phyloP scores from a whole-genome alignment of 2,113 vertebrate species.

The Neolamprologus longior region DNA sequence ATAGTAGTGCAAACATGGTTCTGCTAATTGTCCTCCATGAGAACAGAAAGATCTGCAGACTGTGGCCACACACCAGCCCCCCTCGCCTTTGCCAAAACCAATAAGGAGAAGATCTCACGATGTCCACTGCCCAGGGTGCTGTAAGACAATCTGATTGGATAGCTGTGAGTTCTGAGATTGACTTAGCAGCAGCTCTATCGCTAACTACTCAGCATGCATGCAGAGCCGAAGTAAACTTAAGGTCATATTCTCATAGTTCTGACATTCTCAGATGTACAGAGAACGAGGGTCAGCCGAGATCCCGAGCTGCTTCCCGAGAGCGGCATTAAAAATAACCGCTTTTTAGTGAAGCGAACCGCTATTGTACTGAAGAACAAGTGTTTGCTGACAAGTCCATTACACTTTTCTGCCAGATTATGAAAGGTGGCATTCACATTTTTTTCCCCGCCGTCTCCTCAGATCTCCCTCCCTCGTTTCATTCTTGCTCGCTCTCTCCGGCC shows the following conservation, averaged over 20 bases:
- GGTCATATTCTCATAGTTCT: conserved; percentile 38
- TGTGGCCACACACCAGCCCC: conserved; percentile 29
- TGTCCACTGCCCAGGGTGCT: conserved; percentile 53
- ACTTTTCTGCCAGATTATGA: conserved; percentile 47
- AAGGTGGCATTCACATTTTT: conserved; percentile 63
- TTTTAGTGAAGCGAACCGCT: conserved; percentile 20
- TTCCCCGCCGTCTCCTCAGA: conserved; percentile 50
- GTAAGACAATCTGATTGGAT: conserved; percentile 66
- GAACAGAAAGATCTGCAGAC: neutral
- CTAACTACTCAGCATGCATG: conserved; percentile 14
- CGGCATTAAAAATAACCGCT: conserved; percentile 4
- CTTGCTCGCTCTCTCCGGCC: conserved; percentile 17
- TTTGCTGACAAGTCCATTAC: conserved; percentile 54
- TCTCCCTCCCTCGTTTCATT: conserved; percentile 50
- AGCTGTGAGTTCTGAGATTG: conserved; percentile 54
- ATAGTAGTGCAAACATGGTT: neutral
- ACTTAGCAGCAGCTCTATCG: conserved; percentile 33
- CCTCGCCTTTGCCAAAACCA: conserved; percentile 40
- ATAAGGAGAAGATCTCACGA: conserved; percentile 47
- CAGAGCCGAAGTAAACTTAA: conserved; percentile 26
- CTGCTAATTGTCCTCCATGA: neutral
- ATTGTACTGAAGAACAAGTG: conserved; percentile 48
- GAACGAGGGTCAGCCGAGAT: neutral
- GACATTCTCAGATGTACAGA: conserved; percentile 1
- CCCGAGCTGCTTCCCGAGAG: neutral